Evolutionary conservation across 2,113 vertebrate species (phyloP).

Genomic region (Aythya baeri): DNA sequence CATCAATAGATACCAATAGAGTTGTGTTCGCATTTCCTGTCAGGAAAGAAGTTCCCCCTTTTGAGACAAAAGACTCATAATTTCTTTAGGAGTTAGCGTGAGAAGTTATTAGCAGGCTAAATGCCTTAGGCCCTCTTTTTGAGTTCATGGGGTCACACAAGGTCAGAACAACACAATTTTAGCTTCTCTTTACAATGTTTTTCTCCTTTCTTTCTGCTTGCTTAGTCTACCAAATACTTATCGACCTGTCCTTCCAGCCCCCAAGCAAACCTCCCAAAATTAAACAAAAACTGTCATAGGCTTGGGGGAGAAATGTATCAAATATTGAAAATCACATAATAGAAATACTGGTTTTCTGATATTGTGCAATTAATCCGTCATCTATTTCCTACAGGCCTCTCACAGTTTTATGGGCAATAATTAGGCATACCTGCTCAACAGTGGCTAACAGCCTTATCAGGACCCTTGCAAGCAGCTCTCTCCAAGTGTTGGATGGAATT

Average conservation of each 20-base stretch:
- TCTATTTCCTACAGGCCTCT: background rate
- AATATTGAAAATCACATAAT: background rate
- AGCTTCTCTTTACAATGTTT: background rate
- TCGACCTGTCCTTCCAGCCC: background rate
- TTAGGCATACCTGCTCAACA: background rate
- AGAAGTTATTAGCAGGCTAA: background rate
- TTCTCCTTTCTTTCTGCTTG: background rate
- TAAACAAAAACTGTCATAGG: background rate
- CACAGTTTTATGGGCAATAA: background rate
- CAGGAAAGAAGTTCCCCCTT: background rate
- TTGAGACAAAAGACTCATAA: background rate
- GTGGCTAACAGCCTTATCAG: background rate
- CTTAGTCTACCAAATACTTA: background rate
- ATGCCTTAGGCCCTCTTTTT: background rate
- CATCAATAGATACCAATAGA: accelerated
- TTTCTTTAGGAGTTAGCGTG: background rate
- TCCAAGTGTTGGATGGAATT: background rate
- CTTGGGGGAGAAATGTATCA: background rate
- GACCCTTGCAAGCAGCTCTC: background rate
- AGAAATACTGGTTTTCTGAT: background rate
- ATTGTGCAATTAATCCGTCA: accelerated
- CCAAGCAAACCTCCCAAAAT: background rate
- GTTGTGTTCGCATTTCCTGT: background rate
- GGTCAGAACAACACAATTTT: background rate
- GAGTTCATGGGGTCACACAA: background rate